Conservation (phyloP, 1,140 invertebrate genomes). For the Penaeus japonicus region DNA sequence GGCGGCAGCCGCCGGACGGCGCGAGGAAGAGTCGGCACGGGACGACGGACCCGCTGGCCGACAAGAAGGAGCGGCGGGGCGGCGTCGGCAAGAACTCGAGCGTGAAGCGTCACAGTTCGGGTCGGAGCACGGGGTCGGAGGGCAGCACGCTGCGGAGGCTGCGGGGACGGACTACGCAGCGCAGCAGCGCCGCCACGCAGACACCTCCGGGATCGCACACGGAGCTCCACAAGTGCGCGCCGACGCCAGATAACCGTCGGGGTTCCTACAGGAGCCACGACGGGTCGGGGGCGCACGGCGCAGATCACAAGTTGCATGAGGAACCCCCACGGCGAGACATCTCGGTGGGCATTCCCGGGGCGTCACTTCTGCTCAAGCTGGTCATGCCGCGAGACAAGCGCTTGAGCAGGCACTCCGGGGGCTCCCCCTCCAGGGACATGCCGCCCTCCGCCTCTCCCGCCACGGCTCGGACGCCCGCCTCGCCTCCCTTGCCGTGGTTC, state of each 20-base stretch:
- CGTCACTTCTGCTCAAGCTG: slow-evolving; percentile 34
- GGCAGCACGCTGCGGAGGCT: slow-evolving; percentile 39
- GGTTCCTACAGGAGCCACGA: slow-evolving; percentile 27
- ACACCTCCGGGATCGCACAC: slow-evolving; percentile 35
- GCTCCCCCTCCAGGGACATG: slow-evolving; percentile 23
- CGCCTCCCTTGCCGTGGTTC: slow-evolving; percentile 44
- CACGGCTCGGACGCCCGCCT: background rate
- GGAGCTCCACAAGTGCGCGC: slow-evolving; percentile 32
- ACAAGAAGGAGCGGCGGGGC: slow-evolving; percentile 4
- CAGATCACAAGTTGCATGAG: slow-evolving; percentile 1
- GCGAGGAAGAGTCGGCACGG: no score
- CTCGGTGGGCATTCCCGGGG: slow-evolving; percentile 36
- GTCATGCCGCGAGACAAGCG: slow-evolving; percentile 46
- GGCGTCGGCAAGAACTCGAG: background rate
- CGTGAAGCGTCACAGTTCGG: slow-evolving; percentile 46
- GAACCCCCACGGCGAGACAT: slow-evolving; percentile 4
- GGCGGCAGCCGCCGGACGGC: no score
- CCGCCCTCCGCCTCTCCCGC: background rate
- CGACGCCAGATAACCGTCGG: slow-evolving; percentile 17
- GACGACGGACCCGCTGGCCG: no score
- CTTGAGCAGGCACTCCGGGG: slow-evolving; percentile 46
- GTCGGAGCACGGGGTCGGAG: slow-evolving; percentile 45
- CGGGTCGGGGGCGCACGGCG: background rate
- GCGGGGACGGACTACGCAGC: background rate
- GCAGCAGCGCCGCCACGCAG: slow-evolving; percentile 32